Evolutionary conservation across 2,113 vertebrate genomes (phyloP).

Genomic region (Ptilonorhynchus violaceus): DNA sequence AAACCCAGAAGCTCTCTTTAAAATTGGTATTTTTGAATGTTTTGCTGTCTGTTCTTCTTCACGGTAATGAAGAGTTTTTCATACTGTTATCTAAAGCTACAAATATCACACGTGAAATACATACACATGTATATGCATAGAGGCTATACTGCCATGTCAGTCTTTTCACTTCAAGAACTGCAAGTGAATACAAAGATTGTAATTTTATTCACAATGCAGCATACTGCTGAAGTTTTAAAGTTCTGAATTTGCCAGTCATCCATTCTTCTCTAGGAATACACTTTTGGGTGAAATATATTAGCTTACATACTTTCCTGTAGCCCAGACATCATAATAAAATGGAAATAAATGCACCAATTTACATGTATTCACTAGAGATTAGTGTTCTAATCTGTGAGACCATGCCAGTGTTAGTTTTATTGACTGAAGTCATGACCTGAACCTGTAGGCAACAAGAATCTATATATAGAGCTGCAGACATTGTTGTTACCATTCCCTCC

Average conservation of each 20-base stretch:
- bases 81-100: not conserved
- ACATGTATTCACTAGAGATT: not conserved
- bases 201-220: not conserved
- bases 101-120: not conserved
- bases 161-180: not conserved
- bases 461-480: not conserved
- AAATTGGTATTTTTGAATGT: not conserved
- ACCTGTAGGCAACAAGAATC: not conserved
- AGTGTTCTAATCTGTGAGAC: not conserved
- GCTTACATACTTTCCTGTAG: not conserved
- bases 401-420: accelerated
- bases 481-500: not conserved
- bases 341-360: not conserved
- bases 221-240: not conserved
- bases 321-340: not conserved
- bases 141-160: not conserved
- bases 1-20: not conserved
- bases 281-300: not conserved
- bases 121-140: not conserved
- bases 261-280: not conserved
- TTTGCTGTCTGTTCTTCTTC: not conserved
- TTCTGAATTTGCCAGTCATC: not conserved
- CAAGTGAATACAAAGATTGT: not conserved
- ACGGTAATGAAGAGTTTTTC: not conserved
- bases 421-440: not conserved